These are phyloP conservation scores for Drosophila niveifrons DNA, from an alignment of 2,888 invertebrate species.

Conservation along the genomic window DNA sequence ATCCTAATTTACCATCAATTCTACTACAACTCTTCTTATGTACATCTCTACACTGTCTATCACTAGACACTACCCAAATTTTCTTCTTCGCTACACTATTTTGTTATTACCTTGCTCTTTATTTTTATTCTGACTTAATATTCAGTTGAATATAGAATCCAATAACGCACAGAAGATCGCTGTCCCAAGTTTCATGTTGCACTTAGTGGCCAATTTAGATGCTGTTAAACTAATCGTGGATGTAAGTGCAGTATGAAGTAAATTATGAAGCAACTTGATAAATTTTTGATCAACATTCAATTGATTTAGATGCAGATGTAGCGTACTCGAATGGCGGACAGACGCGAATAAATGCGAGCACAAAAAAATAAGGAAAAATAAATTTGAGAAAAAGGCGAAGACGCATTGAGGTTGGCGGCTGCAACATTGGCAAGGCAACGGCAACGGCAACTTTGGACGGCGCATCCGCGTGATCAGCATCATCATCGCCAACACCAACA, in stretches of 20 bases:
- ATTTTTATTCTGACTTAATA: no score
- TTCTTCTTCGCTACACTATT: no score
- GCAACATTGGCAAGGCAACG: constrained; percentile 4
- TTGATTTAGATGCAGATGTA: constrained; percentile 21
- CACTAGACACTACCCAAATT: no score
- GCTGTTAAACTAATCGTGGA: no score
- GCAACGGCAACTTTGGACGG: constrained; percentile 14
- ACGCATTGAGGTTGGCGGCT: constrained; percentile 31
- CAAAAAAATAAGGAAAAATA: background rate
- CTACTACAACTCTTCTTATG: no score
- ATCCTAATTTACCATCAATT: no score
- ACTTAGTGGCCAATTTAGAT: no score
- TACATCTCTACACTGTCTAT: no score
- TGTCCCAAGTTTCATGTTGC: no score
- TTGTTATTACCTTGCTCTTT: no score
- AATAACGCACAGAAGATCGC: no score
- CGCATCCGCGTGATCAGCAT: constrained; percentile 65
- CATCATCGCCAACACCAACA: constrained; percentile 61
- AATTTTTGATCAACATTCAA: background rate
- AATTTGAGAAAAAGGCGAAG: background rate
- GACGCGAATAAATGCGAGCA: background rate
- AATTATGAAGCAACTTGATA: background rate
- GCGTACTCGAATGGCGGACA: constrained; percentile 29
- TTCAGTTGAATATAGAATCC: no score
- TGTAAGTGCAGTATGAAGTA: background rate